These are phyloP conservation scores for Python bivittatus DNA, from an alignment of 2,113 vertebrate species.

Conservation along the genomic window DNA sequence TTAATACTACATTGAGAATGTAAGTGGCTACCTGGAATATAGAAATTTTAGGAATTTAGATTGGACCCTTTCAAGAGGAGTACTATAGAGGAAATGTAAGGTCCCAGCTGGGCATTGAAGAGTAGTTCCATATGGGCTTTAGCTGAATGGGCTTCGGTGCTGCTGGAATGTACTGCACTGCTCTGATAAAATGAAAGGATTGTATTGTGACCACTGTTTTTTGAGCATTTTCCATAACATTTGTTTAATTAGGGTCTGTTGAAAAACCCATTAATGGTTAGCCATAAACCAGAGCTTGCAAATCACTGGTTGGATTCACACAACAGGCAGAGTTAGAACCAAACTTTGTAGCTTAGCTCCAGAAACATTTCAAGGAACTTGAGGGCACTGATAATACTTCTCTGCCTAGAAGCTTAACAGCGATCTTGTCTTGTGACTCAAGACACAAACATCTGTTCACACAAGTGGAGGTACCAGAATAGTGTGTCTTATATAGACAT, in stretches of 20 bases:
- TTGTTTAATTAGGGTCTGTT: background rate
- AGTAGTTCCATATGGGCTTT: background rate
- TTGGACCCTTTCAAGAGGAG: background rate
- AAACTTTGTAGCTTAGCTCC: background rate
- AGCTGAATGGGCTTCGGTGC: background rate
- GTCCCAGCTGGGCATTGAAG: background rate
- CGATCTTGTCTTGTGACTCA: background rate
- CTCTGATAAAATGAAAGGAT: background rate
- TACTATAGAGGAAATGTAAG: background rate
- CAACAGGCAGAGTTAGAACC: background rate
- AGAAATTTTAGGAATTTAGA: background rate
- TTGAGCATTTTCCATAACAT: background rate
- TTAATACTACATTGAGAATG: background rate
- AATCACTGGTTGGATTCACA: background rate
- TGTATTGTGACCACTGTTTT: background rate
- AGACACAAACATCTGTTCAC: background rate
- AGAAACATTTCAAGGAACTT: background rate
- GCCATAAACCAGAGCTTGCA: background rate
- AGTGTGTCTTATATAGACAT: background rate
- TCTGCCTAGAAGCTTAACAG: background rate
- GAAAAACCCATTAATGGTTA: background rate
- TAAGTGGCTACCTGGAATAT: background rate
- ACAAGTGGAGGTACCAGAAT: background rate
- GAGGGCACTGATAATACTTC: background rate
- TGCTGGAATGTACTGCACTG: background rate